Evolutionary conservation across 2,797 vertebrate genomes (phyloP), one percentile per base, ranked within the genome.

Genomic region (Apogon hyalosoma): DNA sequence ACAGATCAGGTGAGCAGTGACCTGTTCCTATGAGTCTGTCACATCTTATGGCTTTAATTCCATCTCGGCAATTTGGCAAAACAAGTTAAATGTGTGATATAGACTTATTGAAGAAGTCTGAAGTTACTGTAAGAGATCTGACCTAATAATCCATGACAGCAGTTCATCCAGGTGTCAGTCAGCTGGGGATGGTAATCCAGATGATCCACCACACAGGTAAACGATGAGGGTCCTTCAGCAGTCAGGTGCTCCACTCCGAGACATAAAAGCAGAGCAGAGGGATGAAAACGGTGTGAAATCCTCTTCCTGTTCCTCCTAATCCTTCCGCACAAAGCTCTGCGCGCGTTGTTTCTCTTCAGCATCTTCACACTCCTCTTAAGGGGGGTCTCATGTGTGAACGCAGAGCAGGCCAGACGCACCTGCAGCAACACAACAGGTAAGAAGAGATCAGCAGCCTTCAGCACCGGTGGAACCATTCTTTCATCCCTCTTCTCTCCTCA

Each of bases 381-480:
- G 75, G 57, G 65, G 50, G 81, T 41, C 12, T 9, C 73, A 52
- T 55, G 64, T 61, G 54, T 56, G 67, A 12, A 28, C 11, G 55
- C 7, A 5, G 52, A 63, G 64, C 63, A 46, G 24, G 38, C 19
- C 19, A 3, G 50, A 48, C 45, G 18, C 83, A 87, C 87, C 88
- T 91, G 85, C 83, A 69, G 33, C 31, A 19, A 52, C 70, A 86
- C 84, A 45, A 75, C 89, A 92, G 88, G 89, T 91, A 77, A 87
- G 69, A 62, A 38, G 50, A 61, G 73, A 69, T 62, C 50, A 65
- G 79, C 59, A 65, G 64, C 19, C 16, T 28, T 52, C 19, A 14
- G 39, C 3, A 59, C 41, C 39, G 40, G 48, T 47, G 57, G 63
- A 76, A 15, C 42, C 55, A 48, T 63, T 67, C 78, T 79, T 54